phyloP scores from a whole-genome alignment of 2,888 invertebrate species.

The Spatulosminthurus flaviceps region DNA sequence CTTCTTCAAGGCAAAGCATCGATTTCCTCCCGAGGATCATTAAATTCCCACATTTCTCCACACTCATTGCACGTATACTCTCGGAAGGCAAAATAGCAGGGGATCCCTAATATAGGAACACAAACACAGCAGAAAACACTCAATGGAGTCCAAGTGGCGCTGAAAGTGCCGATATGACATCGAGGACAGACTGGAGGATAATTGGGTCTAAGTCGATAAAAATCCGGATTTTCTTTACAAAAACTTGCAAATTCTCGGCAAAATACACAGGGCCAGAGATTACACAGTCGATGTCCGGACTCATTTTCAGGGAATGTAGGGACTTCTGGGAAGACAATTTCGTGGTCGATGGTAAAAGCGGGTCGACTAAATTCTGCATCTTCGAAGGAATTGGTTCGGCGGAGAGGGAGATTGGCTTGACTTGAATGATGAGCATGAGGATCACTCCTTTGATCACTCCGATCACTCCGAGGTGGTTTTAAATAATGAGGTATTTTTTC shows the following conservation, averaged over 20 bases:
- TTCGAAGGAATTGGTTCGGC: not conserved
- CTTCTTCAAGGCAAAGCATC: not conserved
- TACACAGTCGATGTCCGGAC: no score
- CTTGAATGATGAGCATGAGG: not conserved
- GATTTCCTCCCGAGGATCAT: constrained; percentile 33
- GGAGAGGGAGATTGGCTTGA: not conserved
- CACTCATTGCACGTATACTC: constrained; percentile 42
- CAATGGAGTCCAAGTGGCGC: constrained; percentile 34
- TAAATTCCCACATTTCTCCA: constrained; percentile 42
- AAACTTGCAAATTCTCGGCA: constrained; percentile 25
- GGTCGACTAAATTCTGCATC: not conserved
- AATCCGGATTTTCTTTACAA: constrained; percentile 40
- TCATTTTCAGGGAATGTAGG: no score
- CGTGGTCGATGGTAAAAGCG: not conserved
- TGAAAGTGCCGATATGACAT: constrained; percentile 33
- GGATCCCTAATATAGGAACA: constrained; percentile 35
- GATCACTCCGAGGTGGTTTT: no score
- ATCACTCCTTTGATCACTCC: no score
- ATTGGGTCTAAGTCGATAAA: constrained; percentile 36
- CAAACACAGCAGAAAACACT: constrained; percentile 35
- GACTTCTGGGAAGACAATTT: not conserved
- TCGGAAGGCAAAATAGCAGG: constrained; percentile 31
- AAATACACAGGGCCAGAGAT: constrained; percentile 3
- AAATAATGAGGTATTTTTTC: no score
- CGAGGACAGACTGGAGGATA: constrained; percentile 32